Evolutionary conservation across 2,797 vertebrate genomes (phyloP).

Genomic region (Nannoperca australis): DNA sequence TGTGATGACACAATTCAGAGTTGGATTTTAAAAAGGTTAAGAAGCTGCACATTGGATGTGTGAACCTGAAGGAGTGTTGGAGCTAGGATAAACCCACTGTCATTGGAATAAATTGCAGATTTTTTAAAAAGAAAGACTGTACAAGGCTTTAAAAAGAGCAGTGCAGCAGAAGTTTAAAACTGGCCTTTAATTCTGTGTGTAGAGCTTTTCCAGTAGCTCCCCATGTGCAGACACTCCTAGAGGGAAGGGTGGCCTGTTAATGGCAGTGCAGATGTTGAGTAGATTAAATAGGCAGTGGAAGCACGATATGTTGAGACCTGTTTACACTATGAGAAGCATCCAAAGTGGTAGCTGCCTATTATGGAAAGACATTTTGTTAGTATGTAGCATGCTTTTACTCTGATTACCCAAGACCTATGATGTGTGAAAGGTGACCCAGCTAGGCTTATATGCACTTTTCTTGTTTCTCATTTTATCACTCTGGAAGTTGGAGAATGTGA

Average conservation of each 20-base stretch:
- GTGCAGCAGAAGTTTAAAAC: constrained; percentile 8
- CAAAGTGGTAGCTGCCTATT: constrained; percentile 39
- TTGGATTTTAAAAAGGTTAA: background rate
- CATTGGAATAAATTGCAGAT: background rate
- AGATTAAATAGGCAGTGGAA: constrained; percentile 45
- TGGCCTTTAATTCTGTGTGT: constrained; percentile 7
- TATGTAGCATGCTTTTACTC: constrained; percentile 17
- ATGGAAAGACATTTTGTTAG: constrained; percentile 24
- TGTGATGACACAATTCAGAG: constrained; percentile 28
- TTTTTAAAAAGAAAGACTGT: background rate
- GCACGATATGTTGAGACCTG: constrained; percentile 56
- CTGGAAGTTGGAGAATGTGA: constrained; percentile 32
- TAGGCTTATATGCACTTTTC: constrained; percentile 11
- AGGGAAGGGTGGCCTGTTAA: constrained; percentile 41
- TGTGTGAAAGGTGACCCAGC: constrained; percentile 13
- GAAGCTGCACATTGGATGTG: background rate
- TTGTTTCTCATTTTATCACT: constrained; percentile 28
- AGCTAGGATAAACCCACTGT: background rate
- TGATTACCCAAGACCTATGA: constrained; percentile 3
- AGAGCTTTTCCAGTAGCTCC: constrained; percentile 31
- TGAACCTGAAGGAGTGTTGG: background rate
- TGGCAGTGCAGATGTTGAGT: constrained; percentile 48
- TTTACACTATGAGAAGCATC: constrained; percentile 51
- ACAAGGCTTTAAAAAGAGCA: background rate
- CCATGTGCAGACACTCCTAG: constrained; percentile 33